Evolutionary conservation across 2,797 vertebrate species (phyloP), one percentile per base, ranked within the genome.

Genomic region (Anas bernieri): DNA sequence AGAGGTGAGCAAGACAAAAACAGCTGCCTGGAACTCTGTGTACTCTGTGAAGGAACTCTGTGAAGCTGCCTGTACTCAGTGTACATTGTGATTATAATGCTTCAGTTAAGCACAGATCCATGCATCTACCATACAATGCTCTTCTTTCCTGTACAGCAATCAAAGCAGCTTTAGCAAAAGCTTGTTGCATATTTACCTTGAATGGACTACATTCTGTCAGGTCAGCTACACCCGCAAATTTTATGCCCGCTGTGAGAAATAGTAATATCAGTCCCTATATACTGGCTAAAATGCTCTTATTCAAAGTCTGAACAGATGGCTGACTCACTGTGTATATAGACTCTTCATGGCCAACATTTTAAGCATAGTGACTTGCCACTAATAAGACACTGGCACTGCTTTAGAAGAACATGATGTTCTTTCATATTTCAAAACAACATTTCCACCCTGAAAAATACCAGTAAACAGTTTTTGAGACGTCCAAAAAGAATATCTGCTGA

Each of bases 341-440:
- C 85, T 90, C 86, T 58, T 87, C 91, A 56, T 52, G 90, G 83
- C 75, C 95, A 95, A 83, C 75, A 74, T 88, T 93, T 85, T 70
- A 80, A 94, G 81, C 91, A 13, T 4, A 94, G 81, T 43, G 75
- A 90, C 81, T 95, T 91, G 66, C 88, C 72, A 61, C 88, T 96
- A 94, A 78, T 77, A 94, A 94, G 90, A 85, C 86, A 90, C 78
- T 94, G 93, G 81, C 63, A 58, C 50, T 55, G 75, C 78, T 96
- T 81, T 69, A 85, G 81, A 92, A 84, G 90, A 94, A 94, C 86
- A 89, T 45, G 58, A 75, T 94, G 94, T 93, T 90, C 88, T 92
- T 92, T 86, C 21, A 0, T 88, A 90, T 93, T 93, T 93, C 86
- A 87, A 87, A 96, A 80, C 67, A 92, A 68, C 86, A 84, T 78